Base-by-base conservation (phyloP, 2,888 invertebrate genomes). In the Drosophila affinis region DNA sequence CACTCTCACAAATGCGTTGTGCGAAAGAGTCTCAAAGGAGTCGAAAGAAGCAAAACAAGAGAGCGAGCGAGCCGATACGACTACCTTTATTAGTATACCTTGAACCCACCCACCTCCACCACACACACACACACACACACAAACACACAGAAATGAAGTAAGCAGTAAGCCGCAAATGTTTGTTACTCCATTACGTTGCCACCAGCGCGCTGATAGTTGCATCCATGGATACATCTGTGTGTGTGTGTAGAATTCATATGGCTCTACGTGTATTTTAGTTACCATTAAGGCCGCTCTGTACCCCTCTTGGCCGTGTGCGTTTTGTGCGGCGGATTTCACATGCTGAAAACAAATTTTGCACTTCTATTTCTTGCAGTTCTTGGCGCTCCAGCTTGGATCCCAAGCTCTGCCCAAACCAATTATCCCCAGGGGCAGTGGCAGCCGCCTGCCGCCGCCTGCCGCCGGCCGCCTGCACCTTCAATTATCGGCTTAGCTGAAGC, bases 161-260 rank as follows among this genome's bases (percentile, higher is more conserved):
- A 87, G 79, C 82, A 81, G 73, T 76, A 75, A 83, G 71, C 83
- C 86, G 77, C 86, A 87, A 83, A 87, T 85, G 82, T 81, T 88
- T 88, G 88, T 86, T 78, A 82, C 87, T 86, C 76, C 80, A 86
- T 86, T 82, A 76, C 67, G 73, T 72, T 73, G 12, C 32, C 12
- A 12, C 10, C 32, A 69, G 69, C 70, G 24, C 24, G 24, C 24
- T 24, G 0, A 4, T 5, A 62, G 39, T 56, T 21, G 57, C 18
- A 17, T 34, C 46, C 51, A 45, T 55, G 53, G 62, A 45, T 61
- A 9, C 52, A 27, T 6, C 29, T 29, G 29, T 29, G 29, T 24
- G 24, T 24, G 29, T 7, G 10, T 29, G 9, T 29, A 49, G 24
- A 55, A n/a, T 45, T 17, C 12, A 17, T 45, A 3, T 56, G 24